These are phyloP conservation scores for Astropecten irregularis DNA, from an alignment of 53 echinoderm and acorn worm genomes.

Conservation along the genomic window DNA sequence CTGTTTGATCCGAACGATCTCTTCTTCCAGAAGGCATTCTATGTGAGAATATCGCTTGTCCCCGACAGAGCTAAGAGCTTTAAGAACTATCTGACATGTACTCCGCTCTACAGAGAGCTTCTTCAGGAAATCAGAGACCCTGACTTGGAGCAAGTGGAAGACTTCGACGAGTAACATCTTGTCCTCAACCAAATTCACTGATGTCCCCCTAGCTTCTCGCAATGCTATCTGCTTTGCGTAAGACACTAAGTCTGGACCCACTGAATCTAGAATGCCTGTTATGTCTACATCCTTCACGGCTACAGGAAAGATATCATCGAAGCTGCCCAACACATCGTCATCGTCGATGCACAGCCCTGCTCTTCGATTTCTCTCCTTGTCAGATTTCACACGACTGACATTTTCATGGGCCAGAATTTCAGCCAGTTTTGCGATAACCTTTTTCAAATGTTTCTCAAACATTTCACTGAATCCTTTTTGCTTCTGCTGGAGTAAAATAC, in stretches of 20 bases:
- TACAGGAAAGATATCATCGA: background rate
- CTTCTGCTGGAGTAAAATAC: constrained; percentile 2
- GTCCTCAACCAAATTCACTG: constrained; percentile 72
- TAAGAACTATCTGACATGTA: constrained; percentile 68
- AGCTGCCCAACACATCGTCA: constrained; percentile 25
- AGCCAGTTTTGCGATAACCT: constrained; percentile 3
- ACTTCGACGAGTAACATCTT: constrained; percentile 81
- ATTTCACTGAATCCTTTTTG: constrained; percentile 14
- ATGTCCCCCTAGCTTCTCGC: constrained; percentile 74
- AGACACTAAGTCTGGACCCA: constrained; percentile 69
- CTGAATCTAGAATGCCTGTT: constrained; percentile 24
- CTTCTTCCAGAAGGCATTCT: constrained; percentile 48
- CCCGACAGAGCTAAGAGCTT: constrained; percentile 48
- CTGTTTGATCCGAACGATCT: constrained; percentile 13
- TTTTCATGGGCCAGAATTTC: constrained; percentile 34
- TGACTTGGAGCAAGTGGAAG: constrained; percentile 65
- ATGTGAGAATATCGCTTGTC: constrained; percentile 59
- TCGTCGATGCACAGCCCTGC: constrained; percentile 20
- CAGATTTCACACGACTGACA: constrained; percentile 10
- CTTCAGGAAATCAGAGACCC: constrained; percentile 62
- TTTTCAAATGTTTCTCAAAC: constrained; percentile 33
- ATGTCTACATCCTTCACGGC: constrained; percentile 21
- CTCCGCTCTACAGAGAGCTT: constrained; percentile 64
- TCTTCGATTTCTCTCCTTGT: constrained; percentile 34
- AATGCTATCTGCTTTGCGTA: constrained; percentile 76